Base-by-base conservation (phyloP, 2,797 vertebrate species). In the Nannoperca australis region DNA sequence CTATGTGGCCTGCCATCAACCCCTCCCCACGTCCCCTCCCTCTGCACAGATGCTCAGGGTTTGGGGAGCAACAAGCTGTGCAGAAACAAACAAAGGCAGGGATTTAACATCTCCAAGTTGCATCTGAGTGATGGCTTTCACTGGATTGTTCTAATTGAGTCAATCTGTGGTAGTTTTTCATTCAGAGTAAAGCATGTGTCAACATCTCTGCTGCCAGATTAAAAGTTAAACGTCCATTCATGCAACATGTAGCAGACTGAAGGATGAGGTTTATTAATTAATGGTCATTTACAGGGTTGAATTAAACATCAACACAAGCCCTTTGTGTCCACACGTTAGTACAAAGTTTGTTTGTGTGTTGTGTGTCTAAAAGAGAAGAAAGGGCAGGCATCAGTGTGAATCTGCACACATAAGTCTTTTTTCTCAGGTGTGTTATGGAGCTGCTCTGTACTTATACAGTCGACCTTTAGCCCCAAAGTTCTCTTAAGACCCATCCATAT, bases 41-140 rank as follows among this genome's bases (percentile, higher is more conserved):
- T 83, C 76, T 53, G 71, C 91, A 88, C 91, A 93, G 92, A 92
- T 93, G 91, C 90, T 92, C 22, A 1, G 81, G 79, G 80, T 83
- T 83, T 75, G 63, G 79, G 85, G 88, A 91, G 90, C 90, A 93
- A 91, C 94, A 93, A 93, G 89, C 90, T 90, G 83, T 55, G 83
- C 59, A 54, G 45, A 67, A 69, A 71, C 74, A 92, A 91, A 93
- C 84, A 91, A 92, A 92, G 83, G 81, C 7, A 3, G 22, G 50
- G 75, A 38, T 72, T 85, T 73, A 79, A 83, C 70, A 59, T 68
- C 71, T 82, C 50, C 38, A 45, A 68, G 81, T 42, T 75, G 70
- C 22, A 44, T 70, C 53, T 50, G 55, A 79, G 67, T 32, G 61
- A 68, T 62, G 60, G 59, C 53, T 70, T 79, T 79, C n/a, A 30